These are phyloP conservation scores for Melopsittacus undulatus DNA, from an alignment of 2,797 vertebrate genomes.

Conservation along the genomic window DNA sequence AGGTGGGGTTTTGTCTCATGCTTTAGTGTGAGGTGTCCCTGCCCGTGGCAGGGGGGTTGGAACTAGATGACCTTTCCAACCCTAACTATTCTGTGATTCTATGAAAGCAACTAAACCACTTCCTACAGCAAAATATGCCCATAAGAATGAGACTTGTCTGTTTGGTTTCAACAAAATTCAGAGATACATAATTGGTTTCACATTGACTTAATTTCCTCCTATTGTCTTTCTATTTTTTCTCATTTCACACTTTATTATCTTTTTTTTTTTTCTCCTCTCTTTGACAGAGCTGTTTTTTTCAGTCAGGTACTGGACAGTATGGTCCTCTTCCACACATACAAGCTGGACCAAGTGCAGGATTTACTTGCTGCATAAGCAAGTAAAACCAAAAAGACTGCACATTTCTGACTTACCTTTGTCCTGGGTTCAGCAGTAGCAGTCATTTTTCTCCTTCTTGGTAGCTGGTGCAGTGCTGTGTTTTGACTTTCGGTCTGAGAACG, in stretches of 20 bases:
- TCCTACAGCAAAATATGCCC: not conserved
- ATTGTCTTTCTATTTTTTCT: not conserved
- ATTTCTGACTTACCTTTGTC: not conserved
- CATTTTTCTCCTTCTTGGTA: too few species aligned
- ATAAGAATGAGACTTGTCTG: not conserved
- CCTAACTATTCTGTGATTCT: too few species aligned
- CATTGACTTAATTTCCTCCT: not conserved
- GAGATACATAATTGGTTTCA: not conserved
- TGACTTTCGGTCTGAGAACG: too few species aligned
- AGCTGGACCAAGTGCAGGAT: not conserved
- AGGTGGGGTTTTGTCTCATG: not conserved
- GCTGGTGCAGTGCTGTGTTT: too few species aligned
- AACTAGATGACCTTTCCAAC: too few species aligned
- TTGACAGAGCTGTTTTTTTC: not conserved
- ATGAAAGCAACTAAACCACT: not conserved
- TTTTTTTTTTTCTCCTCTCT: not conserved
- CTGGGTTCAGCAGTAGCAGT: too few species aligned
- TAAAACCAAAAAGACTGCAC: not conserved
- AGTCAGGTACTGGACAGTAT: not conserved
- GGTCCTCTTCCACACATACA: not conserved
- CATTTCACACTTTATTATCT: not conserved
- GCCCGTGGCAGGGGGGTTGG: too few species aligned
- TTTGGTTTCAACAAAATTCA: not conserved
- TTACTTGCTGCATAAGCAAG: not conserved
- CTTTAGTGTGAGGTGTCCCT: too few species aligned